These are phyloP conservation scores for Castor canadensis DNA, from an alignment of 2,113 vertebrate species.

Conservation along the genomic window DNA sequence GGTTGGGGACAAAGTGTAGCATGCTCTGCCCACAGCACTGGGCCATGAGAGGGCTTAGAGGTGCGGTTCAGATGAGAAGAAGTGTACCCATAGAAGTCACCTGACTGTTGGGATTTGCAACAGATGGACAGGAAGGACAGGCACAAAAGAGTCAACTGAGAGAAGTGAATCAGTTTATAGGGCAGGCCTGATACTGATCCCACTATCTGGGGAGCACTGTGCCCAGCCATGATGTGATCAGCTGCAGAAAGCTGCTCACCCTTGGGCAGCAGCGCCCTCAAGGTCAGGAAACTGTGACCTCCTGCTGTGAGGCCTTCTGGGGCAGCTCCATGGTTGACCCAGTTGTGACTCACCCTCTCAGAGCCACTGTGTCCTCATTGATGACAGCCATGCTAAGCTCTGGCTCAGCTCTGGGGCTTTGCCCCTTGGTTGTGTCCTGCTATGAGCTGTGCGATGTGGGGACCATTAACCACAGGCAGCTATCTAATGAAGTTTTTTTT, in stretches of 20 bases:
- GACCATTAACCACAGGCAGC: background rate
- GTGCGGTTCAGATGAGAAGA: background rate
- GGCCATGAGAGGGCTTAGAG: background rate
- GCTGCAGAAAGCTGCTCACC: background rate
- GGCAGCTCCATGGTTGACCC: background rate
- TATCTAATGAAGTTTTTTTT: too few relatives aligned
- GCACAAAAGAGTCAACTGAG: background rate
- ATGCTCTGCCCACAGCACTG: background rate
- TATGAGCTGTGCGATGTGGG: background rate
- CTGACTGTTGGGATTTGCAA: background rate
- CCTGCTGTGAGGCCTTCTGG: background rate
- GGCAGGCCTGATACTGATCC: too few relatives aligned
- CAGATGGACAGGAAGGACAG: background rate
- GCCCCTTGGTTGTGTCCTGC: background rate
- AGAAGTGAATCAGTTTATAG: too few relatives aligned
- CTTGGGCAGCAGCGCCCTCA: background rate
- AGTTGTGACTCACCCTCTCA: background rate
- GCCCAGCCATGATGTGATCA: background rate
- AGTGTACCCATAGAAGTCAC: background rate
- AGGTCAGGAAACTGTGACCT: background rate
- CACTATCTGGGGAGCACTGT: background rate
- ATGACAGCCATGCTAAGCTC: background rate
- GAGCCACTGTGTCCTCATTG: background rate
- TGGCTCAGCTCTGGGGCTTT: background rate
- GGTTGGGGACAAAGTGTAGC: background rate